A percentile compares a stretch with the other conserved stretches of the same genome.
phyloP scores from a whole-genome alignment of 2,888 invertebrate species.

The Acrobasis repandana region DNA sequence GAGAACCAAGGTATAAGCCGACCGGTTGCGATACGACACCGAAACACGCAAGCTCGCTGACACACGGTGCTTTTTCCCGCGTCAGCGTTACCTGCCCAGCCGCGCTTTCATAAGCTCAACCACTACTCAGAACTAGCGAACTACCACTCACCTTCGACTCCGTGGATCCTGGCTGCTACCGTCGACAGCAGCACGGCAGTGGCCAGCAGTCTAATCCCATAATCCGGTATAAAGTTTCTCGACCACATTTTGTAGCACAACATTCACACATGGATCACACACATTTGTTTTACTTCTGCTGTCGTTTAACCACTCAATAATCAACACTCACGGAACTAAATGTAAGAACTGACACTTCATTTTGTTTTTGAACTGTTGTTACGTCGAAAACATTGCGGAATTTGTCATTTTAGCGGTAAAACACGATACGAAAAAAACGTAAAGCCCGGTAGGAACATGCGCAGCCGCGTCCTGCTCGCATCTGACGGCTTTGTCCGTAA shows the following conservation, averaged over 20 bases:
- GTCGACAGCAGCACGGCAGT: slow-evolving; percentile 71
- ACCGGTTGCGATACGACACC: slow-evolving; percentile 51
- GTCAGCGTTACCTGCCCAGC: slow-evolving; percentile 54
- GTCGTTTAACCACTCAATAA: slow-evolving; percentile 71
- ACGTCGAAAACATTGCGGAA: slow-evolving; percentile 66
- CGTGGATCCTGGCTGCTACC: slow-evolving; percentile 73
- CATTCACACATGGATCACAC: slow-evolving; percentile 83
- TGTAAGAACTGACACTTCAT: slow-evolving; percentile 81
- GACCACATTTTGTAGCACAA: slow-evolving; percentile 86
- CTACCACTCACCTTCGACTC: slow-evolving; percentile 83
- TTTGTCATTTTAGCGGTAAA: slow-evolving; percentile 81
- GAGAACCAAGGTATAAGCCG: slow-evolving; percentile 74
- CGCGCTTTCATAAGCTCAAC: slow-evolving; percentile 78
- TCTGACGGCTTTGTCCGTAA: slow-evolving; percentile 83
- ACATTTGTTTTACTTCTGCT: slow-evolving; percentile 81
- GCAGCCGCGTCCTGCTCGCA: slow-evolving; percentile 82
- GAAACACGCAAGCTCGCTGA: slow-evolving; percentile 53
- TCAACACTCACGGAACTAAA: slow-evolving; percentile 81
- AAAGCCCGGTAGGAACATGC: slow-evolving; percentile 73
- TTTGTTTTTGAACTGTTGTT: slow-evolving; percentile 78
- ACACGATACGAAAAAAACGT: slow-evolving; percentile 66
- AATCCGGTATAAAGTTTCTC: slow-evolving; percentile 86
- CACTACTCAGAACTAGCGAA: slow-evolving; percentile 51
- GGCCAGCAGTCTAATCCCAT: slow-evolving; percentile 85
- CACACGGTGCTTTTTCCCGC: slow-evolving; percentile 49